Evolutionary conservation across 2,113 vertebrate genomes (phyloP), one percentile per base, ranked within the genome.

Genomic region (Oryzias javanicus): DNA sequence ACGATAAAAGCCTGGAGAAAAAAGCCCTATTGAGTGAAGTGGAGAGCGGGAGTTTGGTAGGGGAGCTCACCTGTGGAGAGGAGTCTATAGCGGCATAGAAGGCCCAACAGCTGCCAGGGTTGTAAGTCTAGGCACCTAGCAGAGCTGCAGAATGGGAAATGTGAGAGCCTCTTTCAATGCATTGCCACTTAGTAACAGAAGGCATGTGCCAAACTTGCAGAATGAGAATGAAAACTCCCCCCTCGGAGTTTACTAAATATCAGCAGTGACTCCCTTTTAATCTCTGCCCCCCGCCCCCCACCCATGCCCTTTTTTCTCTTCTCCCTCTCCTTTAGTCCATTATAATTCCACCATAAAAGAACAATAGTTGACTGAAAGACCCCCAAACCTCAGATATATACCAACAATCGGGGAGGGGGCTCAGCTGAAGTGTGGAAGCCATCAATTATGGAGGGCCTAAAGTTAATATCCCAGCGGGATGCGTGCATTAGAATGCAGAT

Each of bases 141-240:
- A 78, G 90, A 79, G 91, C 77, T 18, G 50, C 86, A 91, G 90
- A 93, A 92, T 91, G 86, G 89, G 82, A 87, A 89, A 90, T 86
- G 87, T 78, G 81, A 82, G 84, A 76, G 82, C 64, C 85, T 85
- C 80, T 89, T 89, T 92, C 88, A 92, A 80, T 86, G 86, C 85
- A 86, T 80, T 86, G 93, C 92, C 91, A 90, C 92, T 93, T 90
- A 91, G 92, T 91, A 92, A 92, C 92, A 93, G 92, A 92, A 93
- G 93, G 91, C 92, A 88, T 93, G 92, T 93, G 93, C 92, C 93
- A 93, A 92, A 90, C 88, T 88, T 80, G 83, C 83, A 76, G 89
- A 88, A 89, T 80, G 77, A 90, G 89, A 88, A 91, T 89, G 84
- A 90, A 91, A 91, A 90, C 88, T 89, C 89, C 88, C 88, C 80